phyloP scores from a whole-genome alignment of 2,113 vertebrate genomes.

The Syngnathus typhle region DNA sequence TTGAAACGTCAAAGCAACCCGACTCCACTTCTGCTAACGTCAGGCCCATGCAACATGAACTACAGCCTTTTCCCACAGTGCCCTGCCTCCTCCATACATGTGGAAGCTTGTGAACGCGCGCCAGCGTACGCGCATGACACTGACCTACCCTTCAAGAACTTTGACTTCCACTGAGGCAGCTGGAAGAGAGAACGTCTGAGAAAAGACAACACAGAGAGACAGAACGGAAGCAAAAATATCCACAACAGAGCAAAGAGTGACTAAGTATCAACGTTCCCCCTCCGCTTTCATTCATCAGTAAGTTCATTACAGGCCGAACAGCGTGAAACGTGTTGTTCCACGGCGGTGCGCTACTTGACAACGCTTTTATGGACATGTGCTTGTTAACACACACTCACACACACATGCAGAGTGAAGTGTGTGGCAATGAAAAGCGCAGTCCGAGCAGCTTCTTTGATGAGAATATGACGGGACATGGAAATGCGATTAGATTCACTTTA shows the following conservation, averaged over 20 bases:
- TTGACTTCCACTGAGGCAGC: slow-evolving; percentile 39
- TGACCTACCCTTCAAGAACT: slow-evolving; percentile 58
- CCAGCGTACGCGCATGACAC: slow-evolving; percentile 29
- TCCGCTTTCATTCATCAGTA: slow-evolving; percentile 20
- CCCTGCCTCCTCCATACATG: slow-evolving; percentile 23
- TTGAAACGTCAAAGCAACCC: slow-evolving; percentile 35
- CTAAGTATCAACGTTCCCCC: neutral
- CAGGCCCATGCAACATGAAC: slow-evolving; percentile 23
- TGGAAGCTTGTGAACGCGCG: neutral
- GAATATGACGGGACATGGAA: slow-evolving; percentile 49
- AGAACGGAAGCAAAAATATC: neutral
- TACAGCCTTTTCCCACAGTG: slow-evolving; percentile 46
- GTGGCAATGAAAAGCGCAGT: slow-evolving; percentile 27
- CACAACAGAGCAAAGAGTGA: slow-evolving; percentile 2
- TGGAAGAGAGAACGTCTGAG: slow-evolving; percentile 13
- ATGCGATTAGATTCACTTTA: slow-evolving; percentile 53
- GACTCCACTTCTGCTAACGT: slow-evolving; percentile 56
- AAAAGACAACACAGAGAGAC: slow-evolving; percentile 1
- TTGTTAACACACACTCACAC: slow-evolving; percentile 21
- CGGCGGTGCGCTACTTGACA: slow-evolving; percentile 29
- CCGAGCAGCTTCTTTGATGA: slow-evolving; percentile 62
- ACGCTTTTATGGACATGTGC: slow-evolving; percentile 29
- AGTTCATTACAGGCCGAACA: slow-evolving; percentile 26
- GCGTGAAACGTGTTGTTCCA: slow-evolving; percentile 39
- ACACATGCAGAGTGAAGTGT: neutral